A percentile compares a stretch with the other conserved stretches of the same genome.
These are phyloP conservation scores for Sminthurides bifidus DNA, from an alignment of 1,140 invertebrate genomes.

Conservation along the genomic window DNA sequence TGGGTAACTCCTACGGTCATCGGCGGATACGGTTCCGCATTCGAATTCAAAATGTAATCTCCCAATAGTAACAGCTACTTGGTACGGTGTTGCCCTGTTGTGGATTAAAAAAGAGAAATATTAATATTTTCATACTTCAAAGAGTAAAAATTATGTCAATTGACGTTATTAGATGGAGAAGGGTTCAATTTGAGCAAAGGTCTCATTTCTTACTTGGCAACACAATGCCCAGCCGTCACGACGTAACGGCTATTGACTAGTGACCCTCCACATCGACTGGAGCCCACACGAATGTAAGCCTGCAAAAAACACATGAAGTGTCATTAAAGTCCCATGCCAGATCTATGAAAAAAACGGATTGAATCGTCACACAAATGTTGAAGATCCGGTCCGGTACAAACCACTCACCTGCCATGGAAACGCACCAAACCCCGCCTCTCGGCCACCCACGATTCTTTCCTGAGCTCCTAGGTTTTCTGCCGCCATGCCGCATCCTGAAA, in stretches of 20 bases:
- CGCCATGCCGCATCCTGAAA: slow-evolving; percentile 68
- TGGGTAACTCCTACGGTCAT: slow-evolving; percentile 78
- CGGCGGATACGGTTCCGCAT: slow-evolving; percentile 73
- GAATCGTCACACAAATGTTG: not conserved
- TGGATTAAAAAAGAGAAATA: slow-evolving; percentile 5
- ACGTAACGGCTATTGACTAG: slow-evolving; percentile 84
- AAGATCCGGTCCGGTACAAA: not conserved
- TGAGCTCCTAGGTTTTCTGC: slow-evolving; percentile 64
- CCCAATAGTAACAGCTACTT: slow-evolving; percentile 84
- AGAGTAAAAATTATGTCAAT: too few species aligned
- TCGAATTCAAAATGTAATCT: slow-evolving; percentile 87
- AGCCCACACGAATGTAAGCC: slow-evolving; percentile 87
- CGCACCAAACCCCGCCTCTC: slow-evolving; percentile 54
- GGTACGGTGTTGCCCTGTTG: slow-evolving; percentile 62
- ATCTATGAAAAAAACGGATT: not conserved
- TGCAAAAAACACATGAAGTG: slow-evolving; percentile 36
- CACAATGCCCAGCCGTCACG: slow-evolving; percentile 92
- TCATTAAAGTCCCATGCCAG: not conserved
- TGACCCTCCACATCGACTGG: slow-evolving; percentile 81
- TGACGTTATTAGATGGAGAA: not conserved
- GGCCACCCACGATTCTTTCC: slow-evolving; percentile 75
- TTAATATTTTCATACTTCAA: slow-evolving; percentile 1
- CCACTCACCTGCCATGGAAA: slow-evolving; percentile 76
- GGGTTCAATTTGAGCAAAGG: not conserved
- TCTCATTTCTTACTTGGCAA: slow-evolving; percentile 59